phyloP scores from a whole-genome alignment of 2,888 invertebrate genomes.

The Callimorpha dominula region DNA sequence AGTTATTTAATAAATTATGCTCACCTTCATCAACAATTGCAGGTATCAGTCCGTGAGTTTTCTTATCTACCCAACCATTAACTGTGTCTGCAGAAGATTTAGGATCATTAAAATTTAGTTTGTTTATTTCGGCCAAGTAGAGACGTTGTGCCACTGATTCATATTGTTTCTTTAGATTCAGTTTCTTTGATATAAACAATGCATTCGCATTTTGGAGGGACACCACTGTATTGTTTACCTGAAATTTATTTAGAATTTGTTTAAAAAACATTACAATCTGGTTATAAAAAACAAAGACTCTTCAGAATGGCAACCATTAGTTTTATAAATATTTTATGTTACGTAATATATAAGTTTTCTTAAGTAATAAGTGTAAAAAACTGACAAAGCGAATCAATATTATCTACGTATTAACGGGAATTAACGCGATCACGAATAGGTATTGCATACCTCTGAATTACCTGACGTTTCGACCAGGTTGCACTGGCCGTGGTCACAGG shows the following conservation, averaged over 20 bases:
- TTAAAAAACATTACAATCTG: neutral
- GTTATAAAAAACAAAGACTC: neutral
- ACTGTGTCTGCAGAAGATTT: slow-evolving; percentile 75
- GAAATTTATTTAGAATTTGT: slow-evolving; percentile 41
- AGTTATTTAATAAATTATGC: slow-evolving; percentile 21
- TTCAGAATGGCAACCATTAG: neutral
- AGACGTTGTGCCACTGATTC: slow-evolving; percentile 70
- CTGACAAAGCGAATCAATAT: no score
- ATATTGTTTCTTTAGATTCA: slow-evolving; percentile 76
- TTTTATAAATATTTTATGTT: neutral
- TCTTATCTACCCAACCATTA: slow-evolving; percentile 87
- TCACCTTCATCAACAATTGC: slow-evolving; percentile 84
- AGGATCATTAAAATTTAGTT: slow-evolving; percentile 83
- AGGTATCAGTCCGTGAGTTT: slow-evolving; percentile 86
- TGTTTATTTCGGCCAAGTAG: slow-evolving; percentile 82
- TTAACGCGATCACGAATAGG: no score
- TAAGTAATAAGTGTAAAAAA: neutral
- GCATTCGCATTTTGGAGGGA: slow-evolving; percentile 80
- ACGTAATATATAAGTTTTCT: neutral
- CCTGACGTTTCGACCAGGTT: no score
- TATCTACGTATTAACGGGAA: no score
- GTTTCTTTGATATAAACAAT: slow-evolving; percentile 78
- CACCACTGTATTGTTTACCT: slow-evolving; percentile 67
- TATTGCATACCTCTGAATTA: no score
- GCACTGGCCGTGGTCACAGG: no score